Evolutionary conservation across 2,888 invertebrate genomes (phyloP), one percentile per base, ranked within the genome.

Genomic region (Protonemura montana): DNA sequence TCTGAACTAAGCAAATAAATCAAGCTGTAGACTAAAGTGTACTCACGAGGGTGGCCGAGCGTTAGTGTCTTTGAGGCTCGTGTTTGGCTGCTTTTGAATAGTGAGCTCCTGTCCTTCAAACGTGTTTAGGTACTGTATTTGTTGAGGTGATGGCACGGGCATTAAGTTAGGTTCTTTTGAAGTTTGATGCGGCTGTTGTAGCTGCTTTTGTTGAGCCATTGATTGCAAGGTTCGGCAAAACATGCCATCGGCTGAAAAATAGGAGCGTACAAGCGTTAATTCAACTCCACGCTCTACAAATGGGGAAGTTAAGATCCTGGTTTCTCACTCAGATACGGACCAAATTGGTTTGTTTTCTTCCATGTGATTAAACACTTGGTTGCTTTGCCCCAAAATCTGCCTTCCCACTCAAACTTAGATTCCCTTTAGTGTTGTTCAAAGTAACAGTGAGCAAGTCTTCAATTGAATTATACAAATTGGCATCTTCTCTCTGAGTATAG

Each of bases 91-190:
- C 91, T 98, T 98, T 91, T 98, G 98, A 92, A 98, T 98, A 89
- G 98, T 98, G 90, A 98, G 93, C 92, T 98, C 98, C 93, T 98
- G 98, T 88, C 98, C 98, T 93, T 98, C 98, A 91, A 98, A 98
- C 89, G 97, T 96, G 93, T 97, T 98, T 90, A 98, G 94, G 93
- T 98, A 98, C 89, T 97, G 97, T 91, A 98, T 98, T 94, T 98
- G 98, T 92, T 98, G 98, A 87, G 98, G 98, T 88, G 98, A 98
- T 89, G 98, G 98, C 90, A 98, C 98, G 88, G 98, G 98, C 96
- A 98, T 97, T 90, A 98, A 93, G 92, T 97, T 98, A 86, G 97
- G 96, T 92, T 97, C 97, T 93, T 97, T 96, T 87, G 91, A 90
- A 78, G 90, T 86, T 59, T 89, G 89, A 81, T 89, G 89, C 84